phyloP scores from a whole-genome alignment of 2,888 invertebrate genomes.

The Tachystola acroxantha region DNA sequence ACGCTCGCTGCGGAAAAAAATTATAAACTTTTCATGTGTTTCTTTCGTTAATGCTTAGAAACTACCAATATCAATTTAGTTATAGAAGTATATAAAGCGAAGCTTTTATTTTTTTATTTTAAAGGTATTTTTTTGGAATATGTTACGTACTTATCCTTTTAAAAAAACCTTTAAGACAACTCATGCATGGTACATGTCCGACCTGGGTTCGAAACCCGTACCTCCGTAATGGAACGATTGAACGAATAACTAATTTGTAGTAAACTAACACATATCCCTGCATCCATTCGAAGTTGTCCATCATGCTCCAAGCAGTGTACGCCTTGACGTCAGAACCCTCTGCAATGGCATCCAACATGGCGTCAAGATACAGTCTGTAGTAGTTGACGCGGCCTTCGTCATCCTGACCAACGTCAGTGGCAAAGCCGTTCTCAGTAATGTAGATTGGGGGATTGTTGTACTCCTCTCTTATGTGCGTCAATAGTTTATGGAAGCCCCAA shows the following conservation, averaged over 20 bases:
- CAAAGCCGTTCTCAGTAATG: conserved; percentile 76
- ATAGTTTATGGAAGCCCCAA: conserved; percentile 73
- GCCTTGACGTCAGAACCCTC: conserved; percentile 66
- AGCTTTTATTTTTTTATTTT: no score
- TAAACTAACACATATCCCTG: conserved; percentile 74
- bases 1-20: conserved; percentile 18
- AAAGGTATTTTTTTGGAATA: no score
- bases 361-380: conserved; percentile 57
- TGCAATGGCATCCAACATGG: conserved; percentile 55
- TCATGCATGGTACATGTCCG: no score
- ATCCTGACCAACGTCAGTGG: conserved; percentile 36
- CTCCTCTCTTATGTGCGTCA: conserved; percentile 63
- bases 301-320: conserved; percentile 80
- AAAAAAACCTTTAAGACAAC: no score
- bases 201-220: no score
- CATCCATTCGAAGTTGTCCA: conserved; percentile 83
- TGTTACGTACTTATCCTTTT: no score
- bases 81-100: no score
- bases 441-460: conserved; percentile 71
- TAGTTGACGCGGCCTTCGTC: conserved; percentile 58
- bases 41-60: no score
- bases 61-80: no score
- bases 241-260: no score
- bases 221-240: no score
- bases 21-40: no score